Conservation (phyloP, 2,113 vertebrate genomes). For the Coptodon bakossiorum region DNA sequence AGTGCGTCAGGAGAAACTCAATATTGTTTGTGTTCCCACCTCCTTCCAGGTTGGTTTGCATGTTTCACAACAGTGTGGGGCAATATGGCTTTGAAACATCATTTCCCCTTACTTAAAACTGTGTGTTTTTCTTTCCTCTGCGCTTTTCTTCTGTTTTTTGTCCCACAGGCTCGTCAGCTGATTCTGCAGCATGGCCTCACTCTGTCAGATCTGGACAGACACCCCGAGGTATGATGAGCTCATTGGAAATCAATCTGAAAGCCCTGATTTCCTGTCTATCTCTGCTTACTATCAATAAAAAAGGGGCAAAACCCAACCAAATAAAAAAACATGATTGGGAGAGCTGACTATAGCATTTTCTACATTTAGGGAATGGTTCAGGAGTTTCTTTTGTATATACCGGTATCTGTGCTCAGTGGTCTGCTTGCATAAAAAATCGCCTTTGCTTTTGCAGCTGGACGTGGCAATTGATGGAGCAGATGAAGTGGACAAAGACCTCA, state of each 20-base stretch:
- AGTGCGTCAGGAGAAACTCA: constrained; percentile 89
- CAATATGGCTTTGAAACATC: not conserved
- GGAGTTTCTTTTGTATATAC: not conserved
- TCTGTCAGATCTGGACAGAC: constrained; percentile 89
- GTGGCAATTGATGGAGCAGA: constrained; percentile 97
- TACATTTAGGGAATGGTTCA: not conserved
- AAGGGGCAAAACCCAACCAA: not conserved
- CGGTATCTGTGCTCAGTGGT: not conserved
- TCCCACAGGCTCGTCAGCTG: constrained; percentile 87
- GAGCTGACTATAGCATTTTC: not conserved
- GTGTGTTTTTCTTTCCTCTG: not conserved
- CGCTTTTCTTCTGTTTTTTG: not conserved
- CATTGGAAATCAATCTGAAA: not conserved
- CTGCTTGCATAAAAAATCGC: not conserved
- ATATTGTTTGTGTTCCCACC: constrained; percentile 87
- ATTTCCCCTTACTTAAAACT: not conserved
- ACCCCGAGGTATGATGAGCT: constrained; percentile 81
- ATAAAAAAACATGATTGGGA: not conserved
- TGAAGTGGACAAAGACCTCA: constrained; percentile 89
- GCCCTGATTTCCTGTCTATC: rapidly evolving
- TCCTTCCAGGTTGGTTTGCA: constrained; percentile 86
- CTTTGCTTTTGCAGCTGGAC: constrained; percentile 76
- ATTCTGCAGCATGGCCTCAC: constrained; percentile 86
- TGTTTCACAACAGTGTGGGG: not conserved
- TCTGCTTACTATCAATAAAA: not conserved